Evolutionary conservation across 1,140 invertebrate species (phyloP).

Genomic region (Asbolus verrucosus): DNA sequence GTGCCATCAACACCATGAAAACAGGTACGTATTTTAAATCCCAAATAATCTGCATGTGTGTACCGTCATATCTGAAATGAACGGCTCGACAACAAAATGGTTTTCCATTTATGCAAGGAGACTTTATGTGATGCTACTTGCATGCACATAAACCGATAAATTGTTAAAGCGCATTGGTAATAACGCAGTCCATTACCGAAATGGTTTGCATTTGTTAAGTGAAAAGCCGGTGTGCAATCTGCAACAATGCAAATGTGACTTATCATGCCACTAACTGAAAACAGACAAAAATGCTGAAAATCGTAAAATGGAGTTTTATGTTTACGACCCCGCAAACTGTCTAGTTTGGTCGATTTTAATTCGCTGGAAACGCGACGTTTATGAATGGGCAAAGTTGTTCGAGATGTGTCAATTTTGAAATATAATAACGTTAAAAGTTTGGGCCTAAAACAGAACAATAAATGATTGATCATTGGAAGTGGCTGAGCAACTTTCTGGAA

Average conservation of each 20-base stretch:
- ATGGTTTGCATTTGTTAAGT: constrained; percentile 6
- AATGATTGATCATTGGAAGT: constrained; percentile 23
- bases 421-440: constrained; percentile 14
- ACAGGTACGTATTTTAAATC: constrained; percentile 7
- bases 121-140: neutral
- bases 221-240: constrained; percentile 3
- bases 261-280: no score
- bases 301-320: no score
- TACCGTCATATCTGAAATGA: neutral
- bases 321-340: no score
- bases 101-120: constrained; percentile 16
- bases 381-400: constrained; percentile 4
- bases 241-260: no score
- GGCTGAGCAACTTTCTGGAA: neutral
- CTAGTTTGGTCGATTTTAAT: no score
- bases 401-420: constrained; percentile 13
- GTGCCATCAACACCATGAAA: constrained; percentile 27
- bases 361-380: neutral
- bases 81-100: constrained; percentile 2
- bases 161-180: constrained; percentile 13
- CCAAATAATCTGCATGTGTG: neutral
- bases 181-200: neutral
- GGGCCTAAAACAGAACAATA: constrained; percentile 12
- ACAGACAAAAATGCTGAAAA: no score
- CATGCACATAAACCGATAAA: constrained; percentile 2